Evolutionary conservation across 2,888 invertebrate genomes (phyloP).

Genomic region (Plagodis pulveraria): DNA sequence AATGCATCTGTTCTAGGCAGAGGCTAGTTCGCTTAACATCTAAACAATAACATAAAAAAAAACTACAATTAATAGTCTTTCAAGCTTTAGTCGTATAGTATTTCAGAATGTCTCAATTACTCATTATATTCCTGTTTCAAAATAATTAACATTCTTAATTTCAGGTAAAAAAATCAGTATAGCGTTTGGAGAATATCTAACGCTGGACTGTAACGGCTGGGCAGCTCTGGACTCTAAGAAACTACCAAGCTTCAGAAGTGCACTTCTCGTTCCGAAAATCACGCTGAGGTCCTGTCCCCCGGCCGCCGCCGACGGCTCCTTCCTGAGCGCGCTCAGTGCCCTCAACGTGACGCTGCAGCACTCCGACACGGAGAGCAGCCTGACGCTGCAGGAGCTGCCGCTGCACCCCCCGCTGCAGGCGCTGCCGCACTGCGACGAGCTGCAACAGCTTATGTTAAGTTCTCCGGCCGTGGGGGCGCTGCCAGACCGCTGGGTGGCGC

Average conservation of each 20-base stretch:
- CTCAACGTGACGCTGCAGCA: conserved; percentile 22
- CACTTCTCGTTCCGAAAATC: conserved; percentile 9
- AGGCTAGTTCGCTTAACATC: too few species aligned
- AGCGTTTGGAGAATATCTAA: background rate
- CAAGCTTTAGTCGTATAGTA: too few species aligned
- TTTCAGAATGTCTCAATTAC: too few species aligned
- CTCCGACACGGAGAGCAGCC: background rate
- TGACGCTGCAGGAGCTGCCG: conserved; percentile 8
- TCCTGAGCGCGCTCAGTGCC: conserved; percentile 16
- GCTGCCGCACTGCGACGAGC: conserved; percentile 16
- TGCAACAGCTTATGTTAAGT: conserved; percentile 34
- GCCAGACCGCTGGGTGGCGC: conserved; percentile 20
- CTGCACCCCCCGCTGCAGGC: conserved; percentile 19
- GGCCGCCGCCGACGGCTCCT: conserved; percentile 11
- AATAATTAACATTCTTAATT: background rate
- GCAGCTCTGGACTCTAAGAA: conserved; percentile 7
- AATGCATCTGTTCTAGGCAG: too few species aligned
- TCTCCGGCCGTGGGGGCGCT: conserved; percentile 34
- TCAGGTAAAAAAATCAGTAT: conserved; percentile 1
- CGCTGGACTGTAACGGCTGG: background rate
- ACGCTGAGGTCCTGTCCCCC: conserved; percentile 15
- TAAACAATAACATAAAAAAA: too few species aligned
- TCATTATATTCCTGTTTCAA: too few species aligned
- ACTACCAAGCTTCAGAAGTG: background rate
- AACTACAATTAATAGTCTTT: too few species aligned